A percentile compares a stretch with the other conserved stretches of the same genome.
Evolutionary conservation across 2,888 invertebrate genomes (phyloP).

Genomic region (Biston stratarius): DNA sequence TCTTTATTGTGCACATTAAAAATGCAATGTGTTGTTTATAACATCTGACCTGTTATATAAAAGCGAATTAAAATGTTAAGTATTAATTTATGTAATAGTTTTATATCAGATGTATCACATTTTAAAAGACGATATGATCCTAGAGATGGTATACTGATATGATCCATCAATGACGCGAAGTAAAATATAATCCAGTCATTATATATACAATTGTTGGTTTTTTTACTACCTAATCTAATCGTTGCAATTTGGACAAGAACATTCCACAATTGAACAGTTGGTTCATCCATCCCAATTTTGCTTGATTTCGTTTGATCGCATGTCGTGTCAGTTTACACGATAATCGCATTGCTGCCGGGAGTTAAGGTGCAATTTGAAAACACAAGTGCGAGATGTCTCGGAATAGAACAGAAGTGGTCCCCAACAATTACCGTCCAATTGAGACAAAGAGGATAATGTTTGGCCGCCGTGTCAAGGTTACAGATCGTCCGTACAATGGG

Average conservation of each 20-base stretch:
- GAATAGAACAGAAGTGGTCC: slow-evolving; percentile 80
- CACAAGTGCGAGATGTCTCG: slow-evolving; percentile 81
- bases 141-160: too few species aligned
- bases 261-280: slow-evolving; percentile 8
- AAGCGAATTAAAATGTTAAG: too few species aligned
- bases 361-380: slow-evolving; percentile 80
- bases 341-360: slow-evolving; percentile 41
- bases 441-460: slow-evolving; percentile 82
- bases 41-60: too few species aligned
- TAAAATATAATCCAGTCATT: too few species aligned
- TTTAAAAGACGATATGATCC: too few species aligned
- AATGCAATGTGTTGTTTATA: too few species aligned
- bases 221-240: background rate
- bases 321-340: slow-evolving; percentile 46
- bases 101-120: too few species aligned
- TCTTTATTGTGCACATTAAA: too few species aligned
- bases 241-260: background rate
- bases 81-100: too few species aligned
- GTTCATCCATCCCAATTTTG: slow-evolving; percentile 19
- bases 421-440: slow-evolving; percentile 82
- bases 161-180: too few species aligned
- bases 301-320: slow-evolving; percentile 23
- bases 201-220: too few species aligned
- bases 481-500: slow-evolving; percentile 73
- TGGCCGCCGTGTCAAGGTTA: slow-evolving; percentile 79